phyloP scores from a whole-genome alignment of 2,888 invertebrate species.

The Diaprepes abbreviatus region DNA sequence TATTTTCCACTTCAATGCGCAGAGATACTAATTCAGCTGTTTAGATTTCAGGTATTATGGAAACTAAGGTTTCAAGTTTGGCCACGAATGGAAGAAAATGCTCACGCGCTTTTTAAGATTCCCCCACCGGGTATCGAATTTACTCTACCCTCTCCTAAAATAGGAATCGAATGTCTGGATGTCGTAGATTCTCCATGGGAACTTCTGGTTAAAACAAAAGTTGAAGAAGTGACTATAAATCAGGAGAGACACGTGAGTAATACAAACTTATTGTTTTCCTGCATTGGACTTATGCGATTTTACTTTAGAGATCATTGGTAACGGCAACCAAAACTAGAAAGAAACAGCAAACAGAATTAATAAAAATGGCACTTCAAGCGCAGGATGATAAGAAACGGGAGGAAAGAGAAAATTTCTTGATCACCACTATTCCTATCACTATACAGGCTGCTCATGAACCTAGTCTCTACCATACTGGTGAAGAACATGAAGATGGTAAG shows the following conservation, averaged over 20 bases:
- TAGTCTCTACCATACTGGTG: constrained; percentile 86
- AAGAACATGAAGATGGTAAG: constrained; percentile 88
- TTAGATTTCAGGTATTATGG: constrained; percentile 94
- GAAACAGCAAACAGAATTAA: constrained; percentile 98
- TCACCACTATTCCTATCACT: constrained; percentile 95
- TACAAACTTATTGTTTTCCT: neutral
- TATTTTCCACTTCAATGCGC: no score
- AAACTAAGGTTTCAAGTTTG: constrained; percentile 97
- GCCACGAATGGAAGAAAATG: constrained; percentile 99
- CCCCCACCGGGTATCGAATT: constrained; percentile 99
- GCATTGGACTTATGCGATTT: no score
- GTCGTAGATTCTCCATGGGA: constrained; percentile 99
- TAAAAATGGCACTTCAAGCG: constrained; percentile 93
- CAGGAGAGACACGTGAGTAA: constrained; percentile 92
- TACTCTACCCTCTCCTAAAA: constrained; percentile 98
- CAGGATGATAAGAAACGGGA: constrained; percentile 95
- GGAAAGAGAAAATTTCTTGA: constrained; percentile 95
- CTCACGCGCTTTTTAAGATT: constrained; percentile 95
- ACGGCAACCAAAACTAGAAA: constrained; percentile 99
- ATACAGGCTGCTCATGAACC: constrained; percentile 97
- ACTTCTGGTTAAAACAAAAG: constrained; percentile 97
- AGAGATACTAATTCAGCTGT: no score
- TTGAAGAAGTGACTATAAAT: constrained; percentile 98
- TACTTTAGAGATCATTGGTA: constrained; percentile 86
- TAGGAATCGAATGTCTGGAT: constrained; percentile 94